These are phyloP conservation scores for Caenorhabditis sp. DNA, from an alignment of 2,888 invertebrate genomes.

Conservation along the genomic window DNA sequence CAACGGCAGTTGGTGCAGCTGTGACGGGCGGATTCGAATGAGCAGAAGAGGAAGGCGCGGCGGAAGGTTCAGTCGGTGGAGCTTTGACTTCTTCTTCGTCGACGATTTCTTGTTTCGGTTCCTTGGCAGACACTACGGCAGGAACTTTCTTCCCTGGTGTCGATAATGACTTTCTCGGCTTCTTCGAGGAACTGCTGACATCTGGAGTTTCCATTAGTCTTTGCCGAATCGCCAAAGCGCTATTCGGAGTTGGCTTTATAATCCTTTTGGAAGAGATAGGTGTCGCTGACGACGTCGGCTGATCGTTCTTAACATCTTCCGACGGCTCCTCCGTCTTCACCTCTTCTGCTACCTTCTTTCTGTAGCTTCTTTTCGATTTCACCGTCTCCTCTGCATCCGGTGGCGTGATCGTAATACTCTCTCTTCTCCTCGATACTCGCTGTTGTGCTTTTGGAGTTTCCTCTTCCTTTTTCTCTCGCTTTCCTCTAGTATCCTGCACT, in stretches of 20 bases:
- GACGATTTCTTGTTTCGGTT: neutral
- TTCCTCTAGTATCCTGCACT: no score
- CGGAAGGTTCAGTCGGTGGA: neutral
- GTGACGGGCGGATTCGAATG: neutral
- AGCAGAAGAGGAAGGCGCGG: no score
- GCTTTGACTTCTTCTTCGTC: slow-evolving; percentile 4
- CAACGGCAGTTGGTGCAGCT: neutral
- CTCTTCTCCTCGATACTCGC: neutral
- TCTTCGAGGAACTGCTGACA: neutral
- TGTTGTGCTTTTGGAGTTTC: neutral
- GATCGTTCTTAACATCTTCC: neutral
- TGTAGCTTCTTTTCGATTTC: neutral
- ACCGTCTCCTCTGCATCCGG: neutral
- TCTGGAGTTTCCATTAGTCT: slow-evolving; percentile 7
- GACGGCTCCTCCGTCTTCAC: neutral
- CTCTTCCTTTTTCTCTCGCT: neutral
- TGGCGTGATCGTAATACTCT: neutral
- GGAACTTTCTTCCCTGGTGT: neutral
- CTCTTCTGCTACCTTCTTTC: neutral
- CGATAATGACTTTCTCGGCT: neutral
- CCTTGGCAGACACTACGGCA: neutral
- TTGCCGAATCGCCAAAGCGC: slow-evolving; percentile 30
- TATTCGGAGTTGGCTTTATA: slow-evolving; percentile 18
- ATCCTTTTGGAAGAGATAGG: neutral
- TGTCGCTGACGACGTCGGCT: neutral